Base-by-base conservation (phyloP, 2,888 invertebrate species). In the Dynastes grantii region DNA sequence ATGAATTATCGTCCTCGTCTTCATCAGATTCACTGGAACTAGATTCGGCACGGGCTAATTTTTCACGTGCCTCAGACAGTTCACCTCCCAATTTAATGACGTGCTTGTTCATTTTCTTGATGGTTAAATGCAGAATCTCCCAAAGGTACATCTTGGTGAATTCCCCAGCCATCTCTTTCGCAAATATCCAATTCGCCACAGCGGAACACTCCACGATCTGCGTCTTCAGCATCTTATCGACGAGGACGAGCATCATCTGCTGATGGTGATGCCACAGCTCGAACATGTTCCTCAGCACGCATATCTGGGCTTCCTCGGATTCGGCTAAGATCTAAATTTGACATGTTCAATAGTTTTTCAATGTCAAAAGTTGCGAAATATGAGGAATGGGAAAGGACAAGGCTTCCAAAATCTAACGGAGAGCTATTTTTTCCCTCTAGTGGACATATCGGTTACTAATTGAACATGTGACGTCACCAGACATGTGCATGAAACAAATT, bases 171-270 rank as follows among this genome's bases (percentile, higher is more conserved):
- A 98, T 98, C 88, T 96, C 96, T 89, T 96, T 96, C 4, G 97
- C 96, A 90, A 99, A 99, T 81, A 98, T 94, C 98, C 98, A 99
- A 83, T 97, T 98, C 67, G 98, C 98, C 13, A 99, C 98, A 0
- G 98, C 96, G 77, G 97, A 96, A 88, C 98, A 98, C 88, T 98
- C 98, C 75, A 99, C 96, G 76, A 99, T 95, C 89, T 98, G 97
- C 32, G 98, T 98, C 90, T 99, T 98, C 58, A 99, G 91, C 91
- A 99, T 93, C 90, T 99, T 99, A 90, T 99, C 98, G 2, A 98
- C 95, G 3, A 99, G 90, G 8, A 99, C 97, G 81, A 95, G 94
- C 92, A 99, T 94, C 97, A 99, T 98, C 91, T 98, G 99, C 83
- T 97, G 96, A 89, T 99, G 98, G 82, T 95, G 93, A 85, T 93